phyloP scores from a whole-genome alignment of 2,113 vertebrate species.

The Phalacrocorax carbo region DNA sequence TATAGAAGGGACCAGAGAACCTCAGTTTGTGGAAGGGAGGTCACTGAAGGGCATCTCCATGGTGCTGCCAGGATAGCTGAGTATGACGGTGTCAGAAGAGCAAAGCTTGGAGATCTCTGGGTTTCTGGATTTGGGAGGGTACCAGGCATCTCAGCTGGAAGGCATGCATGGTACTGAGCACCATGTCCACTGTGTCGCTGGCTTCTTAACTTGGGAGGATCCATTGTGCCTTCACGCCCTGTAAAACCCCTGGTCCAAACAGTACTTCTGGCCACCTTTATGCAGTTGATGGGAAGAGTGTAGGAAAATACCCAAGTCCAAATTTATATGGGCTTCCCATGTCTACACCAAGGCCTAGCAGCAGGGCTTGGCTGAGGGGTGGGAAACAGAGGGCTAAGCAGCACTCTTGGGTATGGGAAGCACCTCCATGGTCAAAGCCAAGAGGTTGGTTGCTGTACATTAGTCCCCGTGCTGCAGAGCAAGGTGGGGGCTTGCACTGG shows the following conservation, averaged over 20 bases:
- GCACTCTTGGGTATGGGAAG: not conserved
- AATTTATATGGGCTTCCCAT: not conserved
- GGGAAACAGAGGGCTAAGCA: not conserved
- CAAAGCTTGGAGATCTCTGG: not conserved
- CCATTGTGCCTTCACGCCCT: not conserved
- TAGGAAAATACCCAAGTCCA: not conserved
- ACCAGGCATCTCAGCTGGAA: not conserved
- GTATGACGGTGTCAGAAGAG: not conserved
- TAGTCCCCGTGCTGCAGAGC: not conserved
- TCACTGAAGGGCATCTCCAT: not conserved
- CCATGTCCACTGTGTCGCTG: not conserved
- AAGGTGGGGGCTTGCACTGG: not conserved
- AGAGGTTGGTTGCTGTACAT: not conserved
- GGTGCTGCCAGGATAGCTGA: not conserved
- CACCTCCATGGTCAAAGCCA: not conserved
- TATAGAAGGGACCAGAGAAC: not conserved
- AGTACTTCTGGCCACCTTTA: not conserved
- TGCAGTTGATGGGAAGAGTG: not conserved
- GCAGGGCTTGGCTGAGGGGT: accelerated
- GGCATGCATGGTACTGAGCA: not conserved
- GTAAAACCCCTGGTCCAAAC: not conserved
- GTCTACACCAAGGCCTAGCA: not conserved
- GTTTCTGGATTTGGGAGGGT: not conserved
- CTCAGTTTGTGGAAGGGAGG: not conserved
- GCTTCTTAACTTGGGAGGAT: not conserved